Conservation (phyloP, 1,140 invertebrate species). For the Oryzaephilus surinamensis region DNA sequence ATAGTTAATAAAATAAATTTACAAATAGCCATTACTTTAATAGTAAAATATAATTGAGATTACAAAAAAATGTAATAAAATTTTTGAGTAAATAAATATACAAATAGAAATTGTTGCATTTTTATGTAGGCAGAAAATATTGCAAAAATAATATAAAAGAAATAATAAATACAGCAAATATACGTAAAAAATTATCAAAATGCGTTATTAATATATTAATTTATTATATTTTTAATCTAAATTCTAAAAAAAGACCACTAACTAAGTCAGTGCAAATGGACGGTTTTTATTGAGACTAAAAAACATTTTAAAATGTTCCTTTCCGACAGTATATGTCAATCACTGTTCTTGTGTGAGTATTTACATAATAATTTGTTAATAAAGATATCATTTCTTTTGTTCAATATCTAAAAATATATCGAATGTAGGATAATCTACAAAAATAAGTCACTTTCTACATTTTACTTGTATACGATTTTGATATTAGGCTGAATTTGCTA, state of each 20-base stretch:
- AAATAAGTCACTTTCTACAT: neutral
- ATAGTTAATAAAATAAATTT: too few species aligned
- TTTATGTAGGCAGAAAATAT: too few species aligned
- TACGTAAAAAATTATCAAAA: conserved; percentile 14
- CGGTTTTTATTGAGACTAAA: conserved; percentile 27
- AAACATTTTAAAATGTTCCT: conserved; percentile 7
- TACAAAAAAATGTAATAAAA: too few species aligned
- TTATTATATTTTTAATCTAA: conserved; percentile 10
- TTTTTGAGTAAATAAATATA: too few species aligned
- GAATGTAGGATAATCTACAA: conserved; percentile 1
- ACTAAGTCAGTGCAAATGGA: conserved; percentile 25
- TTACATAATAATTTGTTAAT: neutral
- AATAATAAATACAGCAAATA: conserved; percentile 14
- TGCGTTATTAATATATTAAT: conserved; percentile 17
- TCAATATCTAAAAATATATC: conserved; percentile 11
- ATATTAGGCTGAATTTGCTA: too few species aligned
- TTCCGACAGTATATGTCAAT: neutral
- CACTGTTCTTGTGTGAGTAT: conserved; percentile 1
- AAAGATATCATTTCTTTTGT: conserved; percentile 6
- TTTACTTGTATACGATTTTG: too few species aligned
- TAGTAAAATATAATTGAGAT: too few species aligned
- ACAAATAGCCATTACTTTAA: too few species aligned
- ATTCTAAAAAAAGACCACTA: too few species aligned
- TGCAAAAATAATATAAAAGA: too few species aligned
- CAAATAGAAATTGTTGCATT: too few species aligned